These are phyloP conservation scores for Lasioglossum albipes DNA, from an alignment of 1,140 invertebrate genomes.

Conservation along the genomic window DNA sequence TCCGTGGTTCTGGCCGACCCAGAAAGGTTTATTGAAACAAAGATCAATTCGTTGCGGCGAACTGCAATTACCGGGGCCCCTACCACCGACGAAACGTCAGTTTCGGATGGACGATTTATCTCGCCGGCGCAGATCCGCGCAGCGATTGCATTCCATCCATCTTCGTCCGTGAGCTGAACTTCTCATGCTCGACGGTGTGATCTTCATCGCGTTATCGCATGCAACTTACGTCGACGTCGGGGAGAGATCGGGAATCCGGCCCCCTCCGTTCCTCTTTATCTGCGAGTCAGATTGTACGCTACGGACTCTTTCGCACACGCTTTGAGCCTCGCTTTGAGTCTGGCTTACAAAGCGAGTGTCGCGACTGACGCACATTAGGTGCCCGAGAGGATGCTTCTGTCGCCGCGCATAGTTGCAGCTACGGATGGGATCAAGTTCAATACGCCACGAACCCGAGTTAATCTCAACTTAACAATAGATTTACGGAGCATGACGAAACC, in stretches of 20 bases:
- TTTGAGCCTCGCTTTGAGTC: neutral
- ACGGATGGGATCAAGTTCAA: too few species aligned
- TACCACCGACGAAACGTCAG: neutral
- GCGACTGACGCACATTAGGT: neutral
- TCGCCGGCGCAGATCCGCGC: neutral
- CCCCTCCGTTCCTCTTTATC: neutral
- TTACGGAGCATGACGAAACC: too few species aligned
- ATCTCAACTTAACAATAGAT: too few species aligned
- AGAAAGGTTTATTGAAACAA: neutral
- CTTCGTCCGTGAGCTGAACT: slow-evolving; percentile 8
- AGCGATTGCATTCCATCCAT: slow-evolving; percentile 12
- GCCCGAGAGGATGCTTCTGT: neutral
- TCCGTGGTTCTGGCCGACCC: neutral
- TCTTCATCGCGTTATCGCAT: slow-evolving; percentile 29
- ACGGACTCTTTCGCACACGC: neutral
- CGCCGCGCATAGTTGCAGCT: neutral
- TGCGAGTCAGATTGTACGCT: slow-evolving; percentile 5
- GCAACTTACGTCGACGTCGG: slow-evolving; percentile 5
- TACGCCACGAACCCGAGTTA: too few species aligned
- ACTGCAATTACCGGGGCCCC: neutral
- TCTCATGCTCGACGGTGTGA: neutral
- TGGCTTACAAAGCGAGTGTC: neutral
- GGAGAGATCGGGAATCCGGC: neutral
- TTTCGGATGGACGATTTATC: neutral
- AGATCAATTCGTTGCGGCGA: neutral